Evolutionary conservation across 1,140 invertebrate genomes (phyloP).

Genomic region (Acromyrmex charruanus): DNA sequence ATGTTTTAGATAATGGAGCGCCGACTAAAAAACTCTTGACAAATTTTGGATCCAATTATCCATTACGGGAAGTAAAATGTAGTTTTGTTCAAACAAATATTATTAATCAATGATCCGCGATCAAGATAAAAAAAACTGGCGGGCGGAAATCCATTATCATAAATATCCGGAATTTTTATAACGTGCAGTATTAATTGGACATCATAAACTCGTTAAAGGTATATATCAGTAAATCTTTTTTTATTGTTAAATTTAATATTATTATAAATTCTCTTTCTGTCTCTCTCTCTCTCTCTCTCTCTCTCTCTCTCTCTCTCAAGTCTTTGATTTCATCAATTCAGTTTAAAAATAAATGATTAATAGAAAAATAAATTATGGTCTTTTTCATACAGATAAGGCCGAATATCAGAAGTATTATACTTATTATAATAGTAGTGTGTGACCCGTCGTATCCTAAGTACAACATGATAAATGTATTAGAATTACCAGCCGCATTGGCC

Average conservation of each 20-base stretch:
- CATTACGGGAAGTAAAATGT: conserved; percentile 88
- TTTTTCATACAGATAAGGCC: not conserved
- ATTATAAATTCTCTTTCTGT: not conserved
- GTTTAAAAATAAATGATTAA: not conserved
- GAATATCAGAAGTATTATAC: conserved; percentile 74
- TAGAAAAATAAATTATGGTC: not conserved
- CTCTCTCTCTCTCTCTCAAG: too few species aligned
- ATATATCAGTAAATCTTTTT: not conserved
- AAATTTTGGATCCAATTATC: conserved; percentile 91
- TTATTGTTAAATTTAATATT: not conserved
- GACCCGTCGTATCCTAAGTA: conserved; percentile 74
- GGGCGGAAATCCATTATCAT: conserved; percentile 72
- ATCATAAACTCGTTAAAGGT: conserved; percentile 81
- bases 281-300: too few species aligned
- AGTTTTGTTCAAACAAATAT: too few species aligned
- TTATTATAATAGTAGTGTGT: conserved; percentile 66
- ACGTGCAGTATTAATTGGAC: conserved; percentile 71
- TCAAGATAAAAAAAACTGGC: conserved; percentile 59
- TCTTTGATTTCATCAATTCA: not conserved
- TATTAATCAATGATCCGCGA: conserved; percentile 84
- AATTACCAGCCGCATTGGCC: conserved; percentile 70
- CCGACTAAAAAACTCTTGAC: conserved; percentile 86
- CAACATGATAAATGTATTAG: conserved; percentile 63
- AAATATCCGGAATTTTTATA: conserved; percentile 71
- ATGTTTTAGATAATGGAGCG: conserved; percentile 90